Conservation (phyloP, 2,797 vertebrate genomes). For the Eulemur rubriventer region DNA sequence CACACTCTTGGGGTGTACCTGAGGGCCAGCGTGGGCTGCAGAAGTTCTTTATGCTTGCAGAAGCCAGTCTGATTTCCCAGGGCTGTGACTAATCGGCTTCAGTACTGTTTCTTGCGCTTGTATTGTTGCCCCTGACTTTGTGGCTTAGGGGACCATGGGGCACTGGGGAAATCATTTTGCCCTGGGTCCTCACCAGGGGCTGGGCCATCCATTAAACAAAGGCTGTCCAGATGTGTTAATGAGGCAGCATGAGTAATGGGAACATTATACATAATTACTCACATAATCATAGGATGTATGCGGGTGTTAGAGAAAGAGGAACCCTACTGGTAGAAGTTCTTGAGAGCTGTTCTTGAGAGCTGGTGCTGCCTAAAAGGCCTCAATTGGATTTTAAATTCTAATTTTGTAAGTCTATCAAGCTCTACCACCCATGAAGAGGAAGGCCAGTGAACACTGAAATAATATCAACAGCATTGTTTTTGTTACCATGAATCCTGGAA, state of each 20-base stretch:
- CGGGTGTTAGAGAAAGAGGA: constrained; percentile 3
- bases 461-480: neutral
- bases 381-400: constrained; percentile 71
- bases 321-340: constrained; percentile 15
- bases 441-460: neutral
- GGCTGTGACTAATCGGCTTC: neutral
- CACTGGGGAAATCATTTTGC: neutral
- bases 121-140: neutral
- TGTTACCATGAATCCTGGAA: constrained; percentile 58
- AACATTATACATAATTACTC: neutral
- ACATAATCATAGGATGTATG: neutral
- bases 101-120: neutral
- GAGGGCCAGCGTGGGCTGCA: neutral
- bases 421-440: constrained; percentile 54
- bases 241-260: constrained; percentile 15
- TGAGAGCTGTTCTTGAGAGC: constrained; percentile 40
- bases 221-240: constrained; percentile 32
- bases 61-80: neutral
- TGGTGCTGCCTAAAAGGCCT: constrained; percentile 42
- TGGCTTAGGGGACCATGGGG: neutral
- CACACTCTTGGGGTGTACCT: neutral
- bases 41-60: neutral
- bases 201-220: neutral
- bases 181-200: neutral
- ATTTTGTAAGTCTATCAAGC: constrained; percentile 67